These are phyloP conservation scores for Noturus placidus DNA, from an alignment of 2,113 vertebrate species.

Conservation along the genomic window DNA sequence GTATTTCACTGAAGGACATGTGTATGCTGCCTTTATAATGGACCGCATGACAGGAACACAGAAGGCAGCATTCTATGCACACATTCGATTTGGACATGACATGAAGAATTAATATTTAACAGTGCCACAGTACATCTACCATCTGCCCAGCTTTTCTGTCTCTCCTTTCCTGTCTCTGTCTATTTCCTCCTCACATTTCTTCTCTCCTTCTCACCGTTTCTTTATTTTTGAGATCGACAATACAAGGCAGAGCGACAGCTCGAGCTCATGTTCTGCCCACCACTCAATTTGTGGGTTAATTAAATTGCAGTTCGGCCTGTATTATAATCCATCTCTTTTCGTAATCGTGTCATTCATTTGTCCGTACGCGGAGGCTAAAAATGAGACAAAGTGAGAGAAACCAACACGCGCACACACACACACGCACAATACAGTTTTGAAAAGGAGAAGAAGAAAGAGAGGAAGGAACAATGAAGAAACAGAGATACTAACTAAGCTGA, in stretches of 20 bases:
- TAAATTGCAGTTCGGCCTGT: too few relatives aligned
- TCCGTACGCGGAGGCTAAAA: too few relatives aligned
- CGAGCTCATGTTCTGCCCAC: not conserved
- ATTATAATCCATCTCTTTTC: not conserved
- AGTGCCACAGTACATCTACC: slow-evolving; percentile 15
- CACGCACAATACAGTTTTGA: too few relatives aligned
- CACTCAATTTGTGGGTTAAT: not conserved
- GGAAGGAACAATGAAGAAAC: not conserved
- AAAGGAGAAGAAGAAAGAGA: too few relatives aligned
- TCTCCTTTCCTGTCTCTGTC: not conserved
- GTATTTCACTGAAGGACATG: too few relatives aligned
- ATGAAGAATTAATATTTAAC: slow-evolving; percentile 60
- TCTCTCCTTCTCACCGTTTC: not conserved
- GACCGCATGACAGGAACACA: too few relatives aligned
- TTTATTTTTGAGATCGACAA: not conserved
- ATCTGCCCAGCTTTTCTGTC: slow-evolving; percentile 20
- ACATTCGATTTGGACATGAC: too few relatives aligned
- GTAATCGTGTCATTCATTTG: not conserved
- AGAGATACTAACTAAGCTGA: not conserved
- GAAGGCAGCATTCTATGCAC: too few relatives aligned
- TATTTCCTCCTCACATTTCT: slow-evolving; percentile 17
- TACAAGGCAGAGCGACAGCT: not conserved
- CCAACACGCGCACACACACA: not conserved
- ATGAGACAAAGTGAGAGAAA: not conserved
- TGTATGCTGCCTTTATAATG: too few relatives aligned